Conservation (phyloP, 2,888 invertebrate species). For the Drosophila bunnanda region DNA sequence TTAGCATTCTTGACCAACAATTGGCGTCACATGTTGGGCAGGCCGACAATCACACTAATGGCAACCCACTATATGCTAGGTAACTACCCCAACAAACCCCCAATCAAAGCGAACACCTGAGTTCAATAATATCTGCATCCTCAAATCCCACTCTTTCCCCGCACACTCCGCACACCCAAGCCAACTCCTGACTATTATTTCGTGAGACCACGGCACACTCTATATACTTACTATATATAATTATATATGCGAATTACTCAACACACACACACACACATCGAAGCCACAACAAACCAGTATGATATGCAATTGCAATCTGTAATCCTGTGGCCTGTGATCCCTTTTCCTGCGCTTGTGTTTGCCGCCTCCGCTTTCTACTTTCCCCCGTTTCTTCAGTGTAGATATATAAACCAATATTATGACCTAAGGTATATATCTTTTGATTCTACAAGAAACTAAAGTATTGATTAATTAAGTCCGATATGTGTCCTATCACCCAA, state of each 20-base stretch:
- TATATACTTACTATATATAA: background rate
- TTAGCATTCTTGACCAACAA: slow-evolving; percentile 97
- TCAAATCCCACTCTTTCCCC: slow-evolving; percentile 13
- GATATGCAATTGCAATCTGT: slow-evolving; percentile 8
- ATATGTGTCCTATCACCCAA: too few species aligned
- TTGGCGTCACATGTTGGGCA: slow-evolving; percentile 98
- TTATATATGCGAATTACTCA: slow-evolving; percentile 7
- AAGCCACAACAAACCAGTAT: slow-evolving; percentile 18
- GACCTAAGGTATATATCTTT: background rate
- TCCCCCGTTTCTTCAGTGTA: slow-evolving; percentile 2
- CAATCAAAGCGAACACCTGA: slow-evolving; percentile 8
- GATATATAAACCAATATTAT: background rate
- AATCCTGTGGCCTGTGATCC: slow-evolving; percentile 14
- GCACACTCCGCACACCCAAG: slow-evolving; percentile 10
- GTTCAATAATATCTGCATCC: slow-evolving; percentile 39
- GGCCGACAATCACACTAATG: slow-evolving; percentile 96
- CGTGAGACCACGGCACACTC: background rate
- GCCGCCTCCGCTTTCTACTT: slow-evolving; percentile 5
- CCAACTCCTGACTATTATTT: slow-evolving; percentile 4
- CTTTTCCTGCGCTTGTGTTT: slow-evolving; percentile 22
- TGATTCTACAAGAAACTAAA: background rate
- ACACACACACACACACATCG: slow-evolving; percentile 15
- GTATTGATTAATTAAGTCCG: background rate
- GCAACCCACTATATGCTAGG: slow-evolving; percentile 93
- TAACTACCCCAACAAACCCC: slow-evolving; percentile 85